These are phyloP conservation scores for Colostygia pectinataria DNA, from an alignment of 2,888 invertebrate genomes.

Conservation along the genomic window DNA sequence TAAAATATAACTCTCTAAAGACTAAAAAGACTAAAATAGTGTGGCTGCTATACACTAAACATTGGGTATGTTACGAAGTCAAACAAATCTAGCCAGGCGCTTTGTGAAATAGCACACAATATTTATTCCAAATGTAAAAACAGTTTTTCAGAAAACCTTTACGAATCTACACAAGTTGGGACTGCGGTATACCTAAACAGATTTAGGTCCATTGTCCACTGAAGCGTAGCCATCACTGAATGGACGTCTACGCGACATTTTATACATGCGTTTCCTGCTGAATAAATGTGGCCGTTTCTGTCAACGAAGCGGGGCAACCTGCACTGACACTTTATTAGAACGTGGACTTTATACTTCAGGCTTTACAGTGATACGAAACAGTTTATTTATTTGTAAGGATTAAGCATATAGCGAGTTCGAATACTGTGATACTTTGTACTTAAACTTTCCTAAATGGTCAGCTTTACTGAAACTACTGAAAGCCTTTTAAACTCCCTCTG, in stretches of 20 bases:
- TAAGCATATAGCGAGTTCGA: conserved; percentile 57
- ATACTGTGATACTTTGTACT: conserved; percentile 61
- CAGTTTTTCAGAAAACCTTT: conserved; percentile 1
- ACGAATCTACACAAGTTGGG: background rate
- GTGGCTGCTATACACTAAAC: no score
- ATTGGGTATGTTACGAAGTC: no score
- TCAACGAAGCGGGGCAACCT: background rate
- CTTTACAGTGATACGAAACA: conserved; percentile 63
- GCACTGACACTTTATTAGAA: conserved; percentile 3
- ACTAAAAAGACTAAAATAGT: no score
- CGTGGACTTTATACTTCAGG: conserved; percentile 40
- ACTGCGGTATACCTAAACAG: background rate
- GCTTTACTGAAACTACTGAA: conserved; percentile 64
- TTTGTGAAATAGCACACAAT: no score
- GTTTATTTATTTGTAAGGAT: conserved; percentile 74
- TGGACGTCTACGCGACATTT: background rate
- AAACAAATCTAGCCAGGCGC: no score
- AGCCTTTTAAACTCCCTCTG: conserved; percentile 66
- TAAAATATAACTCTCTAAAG: no score
- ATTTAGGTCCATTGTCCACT: conserved; percentile 2
- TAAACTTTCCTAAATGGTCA: conserved; percentile 74
- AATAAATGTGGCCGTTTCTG: background rate
- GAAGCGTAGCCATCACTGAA: conserved; percentile 1
- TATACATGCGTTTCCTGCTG: no score
- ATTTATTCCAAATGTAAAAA: conserved; percentile 1